phyloP scores from a whole-genome alignment of 1,140 invertebrate species.

The Papilio aristodemus region DNA sequence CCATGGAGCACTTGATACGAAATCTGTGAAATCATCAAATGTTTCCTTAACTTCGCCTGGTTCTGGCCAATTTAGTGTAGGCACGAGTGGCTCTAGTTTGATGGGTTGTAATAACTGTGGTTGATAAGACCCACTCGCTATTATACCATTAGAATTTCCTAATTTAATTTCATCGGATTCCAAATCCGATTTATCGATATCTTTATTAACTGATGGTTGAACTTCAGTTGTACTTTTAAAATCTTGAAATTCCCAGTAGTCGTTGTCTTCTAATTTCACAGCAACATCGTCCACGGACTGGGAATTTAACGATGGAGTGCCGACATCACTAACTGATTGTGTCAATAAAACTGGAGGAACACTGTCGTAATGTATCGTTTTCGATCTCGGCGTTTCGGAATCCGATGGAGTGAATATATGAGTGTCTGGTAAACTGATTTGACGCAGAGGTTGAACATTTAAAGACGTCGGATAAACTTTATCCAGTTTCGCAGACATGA shows the following conservation, averaged over 20 bases:
- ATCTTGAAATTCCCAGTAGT: conserved; percentile 75
- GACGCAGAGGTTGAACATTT: conserved; percentile 66
- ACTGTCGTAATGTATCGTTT: conserved; percentile 75
- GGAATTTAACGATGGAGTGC: conserved; percentile 33
- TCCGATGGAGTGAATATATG: conserved; percentile 79
- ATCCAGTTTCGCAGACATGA: conserved; percentile 50
- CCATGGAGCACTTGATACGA: conserved; percentile 54
- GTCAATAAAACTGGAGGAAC: conserved; percentile 49
- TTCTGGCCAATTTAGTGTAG: conserved; percentile 76
- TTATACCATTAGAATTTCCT: conserved; percentile 30
- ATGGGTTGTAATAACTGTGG: conserved; percentile 73
- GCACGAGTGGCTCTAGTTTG: conserved; percentile 67
- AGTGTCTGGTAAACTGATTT: conserved; percentile 77
- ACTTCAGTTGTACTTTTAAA: conserved; percentile 55
- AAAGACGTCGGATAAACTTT: conserved; percentile 67
- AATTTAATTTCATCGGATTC: conserved; percentile 9
- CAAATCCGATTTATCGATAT: not conserved
- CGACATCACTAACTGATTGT: conserved; percentile 40
- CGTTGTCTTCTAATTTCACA: conserved; percentile 46
- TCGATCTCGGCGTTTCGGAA: conserved; percentile 76
- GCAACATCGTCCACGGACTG: conserved; percentile 27
- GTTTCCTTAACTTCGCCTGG: conserved; percentile 75
- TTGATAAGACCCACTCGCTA: conserved; percentile 45
- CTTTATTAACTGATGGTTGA: conserved; percentile 26
- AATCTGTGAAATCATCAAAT: conserved; percentile 73